Evolutionary conservation across 2,797 vertebrate genomes (phyloP), one percentile per base, ranked within the genome.

Genomic region (Todus mexicanus): DNA sequence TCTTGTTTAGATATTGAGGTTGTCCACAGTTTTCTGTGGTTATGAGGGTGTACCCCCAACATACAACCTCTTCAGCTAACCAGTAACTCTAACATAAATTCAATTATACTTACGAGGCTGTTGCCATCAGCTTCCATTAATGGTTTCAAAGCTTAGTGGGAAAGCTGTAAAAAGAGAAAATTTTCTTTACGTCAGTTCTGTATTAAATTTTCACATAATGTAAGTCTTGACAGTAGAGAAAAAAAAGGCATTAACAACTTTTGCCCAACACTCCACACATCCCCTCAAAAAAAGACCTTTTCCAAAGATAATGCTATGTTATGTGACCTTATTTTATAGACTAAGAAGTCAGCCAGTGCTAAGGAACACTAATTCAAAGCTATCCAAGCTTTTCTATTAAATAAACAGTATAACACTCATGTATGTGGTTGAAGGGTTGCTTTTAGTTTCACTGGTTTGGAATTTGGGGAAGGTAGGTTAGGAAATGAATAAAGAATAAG

Each of bases 101-200:
- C 12, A 88, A 3, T 26, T 20, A 33, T 97, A 98, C 98, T 99
- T 97, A 99, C 99, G 3, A 98, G 97, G 95, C 97, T 90, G 75
- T 97, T 99, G 90, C 98, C 98, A 95, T 99, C 98, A 15, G 98
- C 96, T 96, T 98, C 98, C 98, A 99, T 98, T 33, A 97, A 96
- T 50, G 97, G 92, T 26, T 93, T 95, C 86, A 98, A 97, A 91
- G 97, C 85, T 77, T 97, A 97, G 48, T 97, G 98, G 19, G 97
- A 98, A 94, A 98, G 95, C 99, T 99, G 96, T 59, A 94, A 97
- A 74, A 96, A 95, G 77, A 94, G 35, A 92, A 31, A 90, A 15
- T 42, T 71, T 80, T 74, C 42, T 68, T 92, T 90, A 73, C 20
- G 90, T 78, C 64, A 75, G 13, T 16, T 84, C 63, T 84, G 31